Base-by-base conservation (phyloP, 2,797 vertebrate species). In the Tangara arthus region DNA sequence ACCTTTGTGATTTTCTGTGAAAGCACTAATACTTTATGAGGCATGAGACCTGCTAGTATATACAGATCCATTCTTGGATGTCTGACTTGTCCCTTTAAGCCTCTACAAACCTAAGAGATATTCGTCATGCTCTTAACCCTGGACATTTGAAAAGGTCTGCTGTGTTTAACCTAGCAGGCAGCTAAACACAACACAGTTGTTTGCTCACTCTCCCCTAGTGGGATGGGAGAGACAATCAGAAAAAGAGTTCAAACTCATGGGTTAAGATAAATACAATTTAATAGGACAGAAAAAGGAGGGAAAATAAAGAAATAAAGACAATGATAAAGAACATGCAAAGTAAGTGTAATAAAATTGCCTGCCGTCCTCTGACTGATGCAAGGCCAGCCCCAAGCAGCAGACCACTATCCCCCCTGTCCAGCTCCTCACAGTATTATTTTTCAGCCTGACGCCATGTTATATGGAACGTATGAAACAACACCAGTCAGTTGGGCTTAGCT, bases 361-460 rank as follows among this genome's bases (percentile, higher is more conserved):
- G 18, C 19, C 6, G 5, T 26, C 3, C 21, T 22, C 34, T 55
- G 41, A 59, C 9, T 9, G 7, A 32, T 56, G 35, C 11, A 47
- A 53, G 56, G 28, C 11, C 28, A 34, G 21, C 4, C 59, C 18
- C 12, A 35, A 53, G 53, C 9, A 72, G 47, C 26, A 35, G 32
- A 42, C 11, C 6, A 18, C 27, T 23, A 34, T 5, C 3, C 3
- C 5, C 6, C 17, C 15, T 1, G 2, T 16, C 7, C 11, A 65
- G 6, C 9, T 32, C 7, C 12, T 46, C 22, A 50, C 4, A 53
- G n/a, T 41, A 66, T 72, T 21, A 28, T 42, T 66, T 9, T 30
- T 60, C 27, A 66, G 22, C 6, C 24, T n/a, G 28, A 42, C 17
- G 19, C 15, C 15, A 18, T 16, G 30, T 20, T 49, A 24, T 22